Evolutionary conservation across 2,888 invertebrate genomes (phyloP).

Genomic region (Chaetogeoica ovagalla): DNA sequence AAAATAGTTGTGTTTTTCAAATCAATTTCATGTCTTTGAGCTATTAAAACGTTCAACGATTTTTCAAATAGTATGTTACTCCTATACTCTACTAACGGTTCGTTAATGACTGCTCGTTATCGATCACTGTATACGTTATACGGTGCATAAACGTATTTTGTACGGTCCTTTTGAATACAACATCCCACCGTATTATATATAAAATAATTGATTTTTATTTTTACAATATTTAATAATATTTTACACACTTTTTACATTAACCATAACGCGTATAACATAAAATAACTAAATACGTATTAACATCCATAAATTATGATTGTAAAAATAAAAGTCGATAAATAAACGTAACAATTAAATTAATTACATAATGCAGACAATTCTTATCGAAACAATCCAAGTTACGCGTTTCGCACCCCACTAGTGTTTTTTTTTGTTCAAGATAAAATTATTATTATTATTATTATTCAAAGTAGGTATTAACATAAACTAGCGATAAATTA

Average conservation of each 20-base stretch:
- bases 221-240: no score
- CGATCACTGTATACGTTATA: no score
- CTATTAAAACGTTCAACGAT: no score
- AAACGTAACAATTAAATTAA: not conserved
- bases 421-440: conserved; percentile 4
- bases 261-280: not conserved
- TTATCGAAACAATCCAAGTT: not conserved
- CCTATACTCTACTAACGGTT: no score
- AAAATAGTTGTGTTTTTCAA: no score
- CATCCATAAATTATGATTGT: not conserved
- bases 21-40: no score
- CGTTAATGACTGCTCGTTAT: no score
- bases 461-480: conserved; percentile 2
- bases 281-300: not conserved
- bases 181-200: no score
- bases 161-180: no score
- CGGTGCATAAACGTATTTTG: no score
- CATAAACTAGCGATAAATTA: conserved; percentile 9
- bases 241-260: not conserved
- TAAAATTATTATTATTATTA: conserved; percentile 2
- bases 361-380: not conserved
- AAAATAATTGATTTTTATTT: no score
- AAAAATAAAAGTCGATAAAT: not conserved
- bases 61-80: no score
- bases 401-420: not conserved